Evolutionary conservation across 2,888 invertebrate genomes (phyloP).

Genomic region (Epinotia nisella): DNA sequence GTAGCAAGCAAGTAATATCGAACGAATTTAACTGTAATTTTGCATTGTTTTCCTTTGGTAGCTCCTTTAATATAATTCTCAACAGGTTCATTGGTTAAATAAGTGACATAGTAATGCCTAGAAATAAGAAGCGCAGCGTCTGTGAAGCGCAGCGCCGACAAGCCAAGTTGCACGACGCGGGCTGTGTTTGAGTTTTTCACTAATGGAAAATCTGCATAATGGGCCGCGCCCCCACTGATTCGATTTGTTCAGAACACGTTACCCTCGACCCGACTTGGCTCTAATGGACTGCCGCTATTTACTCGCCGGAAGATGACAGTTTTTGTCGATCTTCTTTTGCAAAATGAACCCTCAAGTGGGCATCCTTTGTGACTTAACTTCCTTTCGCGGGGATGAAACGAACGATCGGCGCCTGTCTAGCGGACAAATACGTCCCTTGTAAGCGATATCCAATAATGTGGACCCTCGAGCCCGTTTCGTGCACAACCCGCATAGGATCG

Average conservation of each 20-base stretch:
- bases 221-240: slow-evolving; percentile 71
- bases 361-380: slow-evolving; percentile 64
- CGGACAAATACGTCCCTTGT: slow-evolving; percentile 66
- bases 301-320: slow-evolving; percentile 64
- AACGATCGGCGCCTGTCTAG: slow-evolving; percentile 58
- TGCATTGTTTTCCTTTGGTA: not conserved
- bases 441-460: slow-evolving; percentile 74
- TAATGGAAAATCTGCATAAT: slow-evolving; percentile 82
- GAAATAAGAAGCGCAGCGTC: slow-evolving; percentile 7
- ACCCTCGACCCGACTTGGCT: slow-evolving; percentile 56
- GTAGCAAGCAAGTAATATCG: not conserved
- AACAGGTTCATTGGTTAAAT: not conserved
- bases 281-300: slow-evolving; percentile 74
- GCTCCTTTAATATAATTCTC: not conserved
- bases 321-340: slow-evolving; percentile 66
- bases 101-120: not conserved
- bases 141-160: slow-evolving; percentile 1
- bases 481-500: slow-evolving; percentile 55
- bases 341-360: slow-evolving; percentile 61
- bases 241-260: slow-evolving; percentile 75
- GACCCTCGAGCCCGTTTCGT: slow-evolving; percentile 62
- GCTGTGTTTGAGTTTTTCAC: slow-evolving; percentile 68
- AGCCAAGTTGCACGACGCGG: slow-evolving; percentile 42
- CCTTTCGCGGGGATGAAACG: slow-evolving; percentile 63
- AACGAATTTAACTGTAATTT: not conserved